A percentile compares a stretch with the other conserved stretches of the same genome.
phyloP scores from a whole-genome alignment of 2,797 vertebrate species.

The Etheostoma perlongum region DNA sequence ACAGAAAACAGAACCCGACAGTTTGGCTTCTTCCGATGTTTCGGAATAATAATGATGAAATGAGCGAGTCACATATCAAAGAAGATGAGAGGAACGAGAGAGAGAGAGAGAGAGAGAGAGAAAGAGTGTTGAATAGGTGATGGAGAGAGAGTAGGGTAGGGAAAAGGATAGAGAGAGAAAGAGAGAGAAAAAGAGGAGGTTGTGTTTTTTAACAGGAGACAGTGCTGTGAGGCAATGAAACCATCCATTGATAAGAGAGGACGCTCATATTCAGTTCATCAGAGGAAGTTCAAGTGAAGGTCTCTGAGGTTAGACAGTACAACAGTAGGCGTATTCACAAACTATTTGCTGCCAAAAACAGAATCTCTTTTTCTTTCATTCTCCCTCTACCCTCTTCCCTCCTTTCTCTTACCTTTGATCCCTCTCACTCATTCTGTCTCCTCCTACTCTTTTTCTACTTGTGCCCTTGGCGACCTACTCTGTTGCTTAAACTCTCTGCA shows the following conservation, averaged over 20 bases:
- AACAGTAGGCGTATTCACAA: conserved; percentile 56
- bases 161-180: neutral
- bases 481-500: conserved; percentile 31
- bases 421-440: conserved; percentile 30
- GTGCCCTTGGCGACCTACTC: conserved; percentile 37
- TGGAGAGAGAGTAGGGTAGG: neutral
- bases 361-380: conserved; percentile 3
- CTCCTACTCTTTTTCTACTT: conserved; percentile 39
- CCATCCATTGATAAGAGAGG: conserved; percentile 50
- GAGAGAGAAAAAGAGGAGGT: conserved; percentile 4
- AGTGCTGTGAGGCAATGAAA: conserved; percentile 50
- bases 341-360: conserved; percentile 46
- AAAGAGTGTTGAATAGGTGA: neutral
- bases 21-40: conserved; percentile 55
- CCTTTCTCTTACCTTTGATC: conserved; percentile 35
- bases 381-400: neutral
- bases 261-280: conserved; percentile 34
- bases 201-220: conserved; percentile 44
- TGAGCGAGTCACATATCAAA: conserved; percentile 56
- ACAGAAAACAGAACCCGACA: conserved; percentile 41
- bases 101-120: neutral
- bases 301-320: conserved; percentile 48
- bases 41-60: conserved; percentile 64
- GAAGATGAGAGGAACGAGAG: conserved; percentile 18
- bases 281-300: conserved; percentile 55